Evolutionary conservation across 2,797 vertebrate genomes (phyloP).

Genomic region (Taenioides sp.): DNA sequence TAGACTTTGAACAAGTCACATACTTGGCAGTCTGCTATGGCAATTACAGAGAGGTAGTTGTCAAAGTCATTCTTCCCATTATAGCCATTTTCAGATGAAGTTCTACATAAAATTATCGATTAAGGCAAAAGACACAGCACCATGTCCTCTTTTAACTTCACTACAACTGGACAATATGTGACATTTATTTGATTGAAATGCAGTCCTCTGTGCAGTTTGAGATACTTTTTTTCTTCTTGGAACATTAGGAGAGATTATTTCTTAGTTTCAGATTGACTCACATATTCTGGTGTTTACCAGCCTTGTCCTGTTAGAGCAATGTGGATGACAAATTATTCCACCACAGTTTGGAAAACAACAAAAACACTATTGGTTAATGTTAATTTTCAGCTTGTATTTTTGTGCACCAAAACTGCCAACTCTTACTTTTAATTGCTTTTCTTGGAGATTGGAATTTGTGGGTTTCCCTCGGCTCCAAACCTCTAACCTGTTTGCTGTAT

Average conservation of each 20-base stretch:
- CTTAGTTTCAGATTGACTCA: slow-evolving; percentile 45
- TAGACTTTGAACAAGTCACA: neutral
- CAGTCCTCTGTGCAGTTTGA: neutral
- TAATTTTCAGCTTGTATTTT: slow-evolving; percentile 24
- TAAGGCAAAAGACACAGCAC: neutral
- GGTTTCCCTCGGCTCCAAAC: slow-evolving; percentile 42
- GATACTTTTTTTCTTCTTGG: too few relatives aligned
- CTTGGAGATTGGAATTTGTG: slow-evolving; percentile 64
- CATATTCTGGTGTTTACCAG: slow-evolving; percentile 45
- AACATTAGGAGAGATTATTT: too few relatives aligned
- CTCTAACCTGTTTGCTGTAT: slow-evolving; percentile 70
- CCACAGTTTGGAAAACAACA: slow-evolving; percentile 26
- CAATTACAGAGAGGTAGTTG: slow-evolving; percentile 2
- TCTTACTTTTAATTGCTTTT: slow-evolving; percentile 41
- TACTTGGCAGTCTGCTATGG: neutral
- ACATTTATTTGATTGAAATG: neutral
- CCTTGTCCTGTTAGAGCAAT: slow-evolving; percentile 46
- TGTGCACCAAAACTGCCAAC: slow-evolving; percentile 18
- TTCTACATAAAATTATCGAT: neutral
- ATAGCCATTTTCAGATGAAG: slow-evolving; percentile 1
- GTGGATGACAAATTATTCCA: slow-evolving; percentile 29
- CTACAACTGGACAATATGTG: neutral
- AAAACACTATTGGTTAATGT: slow-evolving; percentile 31
- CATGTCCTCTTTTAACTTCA: neutral
- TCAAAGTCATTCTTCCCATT: slow-evolving; percentile 11